phyloP scores from a whole-genome alignment of 2,888 invertebrate genomes.

The Drosophila ezoana region DNA sequence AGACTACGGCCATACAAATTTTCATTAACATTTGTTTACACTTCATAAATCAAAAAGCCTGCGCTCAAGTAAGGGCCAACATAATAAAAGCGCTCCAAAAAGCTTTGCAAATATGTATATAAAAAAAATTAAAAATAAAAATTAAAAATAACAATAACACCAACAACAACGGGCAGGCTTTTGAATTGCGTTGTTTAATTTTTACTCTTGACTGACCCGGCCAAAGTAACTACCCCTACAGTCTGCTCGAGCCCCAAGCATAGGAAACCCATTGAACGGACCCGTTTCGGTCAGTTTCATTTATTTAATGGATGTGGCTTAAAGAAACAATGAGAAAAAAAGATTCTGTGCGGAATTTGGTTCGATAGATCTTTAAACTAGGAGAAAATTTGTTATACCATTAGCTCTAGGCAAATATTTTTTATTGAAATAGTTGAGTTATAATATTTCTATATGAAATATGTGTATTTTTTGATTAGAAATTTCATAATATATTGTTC shows the following conservation, averaged over 20 bases:
- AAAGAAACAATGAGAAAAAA: background rate
- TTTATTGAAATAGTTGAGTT: too few relatives aligned
- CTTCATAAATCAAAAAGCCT: slow-evolving; percentile 65
- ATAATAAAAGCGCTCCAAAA: slow-evolving; percentile 20
- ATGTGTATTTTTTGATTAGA: too few relatives aligned
- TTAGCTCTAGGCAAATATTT: too few relatives aligned
- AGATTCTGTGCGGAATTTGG: background rate
- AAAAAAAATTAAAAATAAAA: slow-evolving; percentile 23
- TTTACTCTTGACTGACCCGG: slow-evolving; percentile 40
- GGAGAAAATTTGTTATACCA: too few relatives aligned
- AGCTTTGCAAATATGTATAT: slow-evolving; percentile 15
- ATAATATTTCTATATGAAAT: too few relatives aligned
- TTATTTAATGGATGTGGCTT: slow-evolving; percentile 33
- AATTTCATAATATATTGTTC: too few relatives aligned
- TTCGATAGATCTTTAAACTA: background rate
- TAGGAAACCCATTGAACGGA: background rate
- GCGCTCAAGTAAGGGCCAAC: slow-evolving; percentile 17
- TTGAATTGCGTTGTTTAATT: slow-evolving; percentile 51
- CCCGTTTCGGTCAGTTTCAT: slow-evolving; percentile 28
- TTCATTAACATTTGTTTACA: slow-evolving; percentile 65
- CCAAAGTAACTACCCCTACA: background rate
- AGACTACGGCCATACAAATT: slow-evolving; percentile 30
- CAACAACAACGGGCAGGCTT: background rate
- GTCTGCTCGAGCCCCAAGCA: background rate
- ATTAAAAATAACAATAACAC: slow-evolving; percentile 8